phyloP scores from a whole-genome alignment of 2,888 invertebrate species.

The Ephialtes manifestator region DNA sequence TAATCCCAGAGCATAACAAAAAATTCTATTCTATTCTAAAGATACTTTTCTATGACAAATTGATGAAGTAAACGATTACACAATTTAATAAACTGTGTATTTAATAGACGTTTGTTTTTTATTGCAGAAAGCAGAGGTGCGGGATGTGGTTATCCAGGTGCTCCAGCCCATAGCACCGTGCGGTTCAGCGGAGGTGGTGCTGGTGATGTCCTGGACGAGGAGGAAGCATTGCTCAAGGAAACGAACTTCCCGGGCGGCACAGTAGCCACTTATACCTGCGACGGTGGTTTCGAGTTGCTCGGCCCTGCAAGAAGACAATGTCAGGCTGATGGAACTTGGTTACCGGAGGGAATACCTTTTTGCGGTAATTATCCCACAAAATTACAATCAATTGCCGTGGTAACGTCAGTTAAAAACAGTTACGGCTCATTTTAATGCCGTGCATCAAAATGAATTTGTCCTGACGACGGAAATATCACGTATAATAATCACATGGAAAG shows the following conservation, averaged over 20 bases:
- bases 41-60: background rate
- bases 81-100: background rate
- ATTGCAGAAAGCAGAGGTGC: conserved; percentile 74
- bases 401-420: background rate
- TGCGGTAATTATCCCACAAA: conserved; percentile 92
- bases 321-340: conserved; percentile 91
- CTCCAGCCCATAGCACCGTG: conserved; percentile 95
- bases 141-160: conserved; percentile 94
- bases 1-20: too few relatives aligned
- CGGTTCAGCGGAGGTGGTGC: conserved; percentile 88
- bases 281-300: conserved; percentile 95
- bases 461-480: conserved; percentile 18
- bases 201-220: conserved; percentile 84
- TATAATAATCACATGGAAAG: conserved; percentile 41
- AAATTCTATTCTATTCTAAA: too few relatives aligned
- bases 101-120: background rate
- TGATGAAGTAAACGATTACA: background rate
- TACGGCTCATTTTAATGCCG: conserved; percentile 4
- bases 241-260: conserved; percentile 87
- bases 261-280: conserved; percentile 94
- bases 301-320: conserved; percentile 94
- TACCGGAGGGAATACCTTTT: conserved; percentile 96
- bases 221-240: conserved; percentile 86
- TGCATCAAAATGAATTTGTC: background rate
- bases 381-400: background rate